Evolutionary conservation across 2,113 vertebrate genomes (phyloP), one percentile per base, ranked within the genome.

Genomic region (Origma solitaria): DNA sequence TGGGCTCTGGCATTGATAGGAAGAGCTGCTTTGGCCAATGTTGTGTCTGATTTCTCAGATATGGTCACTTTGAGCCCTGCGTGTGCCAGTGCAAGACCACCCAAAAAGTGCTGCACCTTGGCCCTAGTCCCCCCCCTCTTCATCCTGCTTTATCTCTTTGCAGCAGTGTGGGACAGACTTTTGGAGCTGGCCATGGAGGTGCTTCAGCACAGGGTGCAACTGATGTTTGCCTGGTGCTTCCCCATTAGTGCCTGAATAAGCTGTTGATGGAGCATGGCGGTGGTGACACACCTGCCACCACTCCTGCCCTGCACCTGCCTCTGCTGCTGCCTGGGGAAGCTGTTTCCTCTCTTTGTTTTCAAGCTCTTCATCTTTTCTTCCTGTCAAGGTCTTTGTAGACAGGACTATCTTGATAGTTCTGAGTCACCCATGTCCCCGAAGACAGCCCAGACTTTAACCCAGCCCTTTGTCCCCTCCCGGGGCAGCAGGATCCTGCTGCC

Each of bases 261-360:
- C 50, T 3, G 5, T 4, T 56, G 57, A 4, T 2, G 4, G 15
- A 85, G 31, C 31, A 5, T 0, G 1, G 38, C 44, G 23, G 6
- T 10, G 35, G 7, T 66, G 53, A n/a, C 64, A n/a, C 62, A 33
- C 25, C 28, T 84, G 66, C n/a, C 37, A n/a, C 69, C 11, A 1
- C 38, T 78, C 68, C 31, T 76, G 57, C 70, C 38, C 60, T 61
- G 72, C 77, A 51, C 51, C 61, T 91, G 75, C 35, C n/a, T 65
- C 40, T 68, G n/a, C 68, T 92, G 71, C 77, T 81, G 42, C 68
- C 21, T 50, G 22, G 42, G 23, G 30, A 70, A n/a, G 24, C 42
- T 65, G 9, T 58, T 92, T 57, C 42, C 33, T 20, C 14, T 33
- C 20, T 68, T 78, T 70, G 50, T 65, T 90, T 77, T 81, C 64